Base-by-base conservation (phyloP, 2,797 vertebrate genomes). In the Sebastes steindachneri region DNA sequence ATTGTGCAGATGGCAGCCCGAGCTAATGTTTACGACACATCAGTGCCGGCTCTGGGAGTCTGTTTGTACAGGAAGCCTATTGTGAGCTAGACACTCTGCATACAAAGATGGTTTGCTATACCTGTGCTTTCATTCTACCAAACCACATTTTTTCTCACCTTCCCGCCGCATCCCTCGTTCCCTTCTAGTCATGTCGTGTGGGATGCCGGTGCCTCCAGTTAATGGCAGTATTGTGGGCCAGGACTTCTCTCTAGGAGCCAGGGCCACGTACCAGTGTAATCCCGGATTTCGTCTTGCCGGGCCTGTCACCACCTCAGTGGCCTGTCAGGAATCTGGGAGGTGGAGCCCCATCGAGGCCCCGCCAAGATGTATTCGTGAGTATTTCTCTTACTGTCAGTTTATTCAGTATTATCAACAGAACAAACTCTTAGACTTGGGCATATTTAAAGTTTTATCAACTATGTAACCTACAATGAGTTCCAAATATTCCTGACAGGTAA, bases 161-260 rank as follows among this genome's bases (percentile, higher is more conserved):
- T 68, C 11, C 48, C 33, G 9, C 11, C 5, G 2, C 15, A 25
- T 77, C 21, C 9, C 14, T 67, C 6, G 31, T 53, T 73, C 10
- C 58, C 17, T 62, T 63, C 65, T 83, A 99, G 99, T 98, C 87
- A 96, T 98, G 64, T 98, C 97, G 81, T 99, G 99, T 45, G 98
- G 99, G 7, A 96, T 98, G 82, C 99, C 98, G 12, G 87, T 95
- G 35, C 95, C 97, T 54, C 98, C 98, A 0, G 95, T 96, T 77
- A 98, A 99, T 1, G 98, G 99, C 0, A 95, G 97, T 1, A 96
- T 98, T 8, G 96, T 96, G 19, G 98, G 98, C 31, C 97, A 98
- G 89, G 98, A 98, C 91, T 99, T 99, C 91, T 98, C 97, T 0
- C 94, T 99, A 37, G 97, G 98, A 2, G 97, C 97, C 23, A 97